Evolutionary conservation across 2,888 invertebrate genomes (phyloP), one percentile per base, ranked within the genome.

Genomic region (Cecidostiba fungosa): DNA sequence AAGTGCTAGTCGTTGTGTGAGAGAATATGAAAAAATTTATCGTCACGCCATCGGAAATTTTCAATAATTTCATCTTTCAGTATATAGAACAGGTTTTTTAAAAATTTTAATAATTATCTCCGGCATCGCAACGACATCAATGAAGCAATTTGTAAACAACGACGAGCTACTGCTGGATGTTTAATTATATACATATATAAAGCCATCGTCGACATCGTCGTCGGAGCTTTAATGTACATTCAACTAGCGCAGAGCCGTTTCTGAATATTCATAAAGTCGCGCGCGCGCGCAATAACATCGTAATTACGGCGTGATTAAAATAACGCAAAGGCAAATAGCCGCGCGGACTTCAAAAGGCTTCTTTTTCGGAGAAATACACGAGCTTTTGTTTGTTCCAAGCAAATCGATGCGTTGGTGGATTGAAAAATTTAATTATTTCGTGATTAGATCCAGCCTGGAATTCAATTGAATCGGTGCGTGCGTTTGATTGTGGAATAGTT

Each of bases 251-350:
- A 0, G 26, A 50, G 36, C 5, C 14, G 62, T 36, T n/a, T 50
- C 66, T 82, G 69, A 82, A 83, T 83, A 83, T 77, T 83, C 83
- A 83, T 77, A 83, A 77, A 72, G 77, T 72, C 39, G 32, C 70
- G 39, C 54, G 36, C 39, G 32, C 70, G 39, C 54, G 36, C 26
- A 12, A 76, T 76, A 77, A 39, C 36, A 29, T 43, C 14, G 59
- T 39, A 62, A 77, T 77, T 62, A 72, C 76, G 10, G 2, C n/a
- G 70, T 77, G 70, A 83, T 83, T 83, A 72, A 83, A 83, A 77
- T 83, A 83, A 77, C 43, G 36, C 23, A 54, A 54, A 43, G 36
- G 19, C 62, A 69, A 77, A 70, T 16, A 10, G 4, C 16, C 47
- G n/a, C n/a, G n/a, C n/a, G 16, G 47, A 47, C 4, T 5, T 47